Percentiles rank a stretch among this genome's conserved stretches.
Conservation (phyloP, 2,888 invertebrate species). For the Ecliptopera silaceata region DNA sequence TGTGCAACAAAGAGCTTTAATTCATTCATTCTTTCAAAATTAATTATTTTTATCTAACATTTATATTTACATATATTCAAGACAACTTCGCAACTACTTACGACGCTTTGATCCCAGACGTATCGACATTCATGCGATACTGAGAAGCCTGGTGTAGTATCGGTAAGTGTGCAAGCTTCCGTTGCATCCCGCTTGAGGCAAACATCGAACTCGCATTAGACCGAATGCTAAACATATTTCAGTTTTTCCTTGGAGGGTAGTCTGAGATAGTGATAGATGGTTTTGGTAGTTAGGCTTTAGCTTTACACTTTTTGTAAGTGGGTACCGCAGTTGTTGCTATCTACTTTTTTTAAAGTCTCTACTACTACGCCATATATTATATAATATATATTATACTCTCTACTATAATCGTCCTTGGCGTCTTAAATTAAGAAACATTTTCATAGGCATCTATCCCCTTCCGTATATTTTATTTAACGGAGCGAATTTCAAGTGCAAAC, state of each 20-base stretch:
- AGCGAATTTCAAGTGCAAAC: conserved; percentile 4
- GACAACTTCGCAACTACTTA: no score
- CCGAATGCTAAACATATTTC: conserved; percentile 21
- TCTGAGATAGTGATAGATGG: conserved; percentile 10
- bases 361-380: no score
- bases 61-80: no score
- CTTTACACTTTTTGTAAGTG: neutral
- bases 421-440: neutral
- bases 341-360: no score
- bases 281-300: conserved; percentile 13
- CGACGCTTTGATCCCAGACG: no score
- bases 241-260: conserved; percentile 13
- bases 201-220: conserved; percentile 56
- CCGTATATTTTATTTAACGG: conserved; percentile 3
- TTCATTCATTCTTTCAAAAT: no score
- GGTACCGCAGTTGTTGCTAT: neutral
- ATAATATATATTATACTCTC: no score
- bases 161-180: neutral
- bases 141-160: no score
- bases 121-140: no score
- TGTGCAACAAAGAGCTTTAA: no score
- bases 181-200: conserved; percentile 35
- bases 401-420: no score
- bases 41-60: no score
- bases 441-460: neutral